Evolutionary conservation across 1,140 invertebrate genomes (phyloP), one percentile per base, ranked within the genome.

Genomic region (Drosophila elegans): DNA sequence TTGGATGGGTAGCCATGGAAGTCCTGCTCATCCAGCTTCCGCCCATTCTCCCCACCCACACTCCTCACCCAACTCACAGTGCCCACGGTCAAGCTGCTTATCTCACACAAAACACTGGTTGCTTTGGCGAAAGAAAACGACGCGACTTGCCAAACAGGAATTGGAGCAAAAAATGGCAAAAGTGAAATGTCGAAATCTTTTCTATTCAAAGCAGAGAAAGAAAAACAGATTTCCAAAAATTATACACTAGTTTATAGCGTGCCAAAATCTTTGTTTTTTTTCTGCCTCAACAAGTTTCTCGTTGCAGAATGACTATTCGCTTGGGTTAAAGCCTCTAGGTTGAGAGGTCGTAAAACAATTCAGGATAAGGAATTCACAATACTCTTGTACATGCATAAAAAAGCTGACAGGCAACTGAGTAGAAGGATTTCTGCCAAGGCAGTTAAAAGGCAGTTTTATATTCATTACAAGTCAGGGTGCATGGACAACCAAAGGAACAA

Each of bases 41-140:
- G 38, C 21, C 38, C 53, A 25, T 21, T 32, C 25, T 13, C 69
- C 56, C 76, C 21, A 21, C 16, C 1, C 16, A 21, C 16, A 38
- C 49, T 32, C 27, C 41, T 32, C 12, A 51, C 42, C 39, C 21
- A 16, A 16, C 11, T 9, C 41, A 38, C 49, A 16, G 41, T 38
- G 27, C 34, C 16, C 48, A 74, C 32, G 55, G 51, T 49, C 57
- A 72, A 81, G 66, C 82, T 86, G 83, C 83, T 88, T 88, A 88
- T 88, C 83, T 88, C 83, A 71, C 78, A 71, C 80, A 67, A 88
- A 89, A 88, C 83, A 88, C 83, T 88, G 83, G 83, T 88, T 88
- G 83, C 83, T 89, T 73, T 78, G 27, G 74, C 45, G 49, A 77
- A 59, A 63, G 53, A 62, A 46, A 39, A 49, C 29, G 59, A 42